Percentiles rank a stretch among this genome's conserved stretches.
These are phyloP conservation scores for Parthenolecanium corni DNA, from an alignment of 2,888 invertebrate genomes.

Conservation along the genomic window DNA sequence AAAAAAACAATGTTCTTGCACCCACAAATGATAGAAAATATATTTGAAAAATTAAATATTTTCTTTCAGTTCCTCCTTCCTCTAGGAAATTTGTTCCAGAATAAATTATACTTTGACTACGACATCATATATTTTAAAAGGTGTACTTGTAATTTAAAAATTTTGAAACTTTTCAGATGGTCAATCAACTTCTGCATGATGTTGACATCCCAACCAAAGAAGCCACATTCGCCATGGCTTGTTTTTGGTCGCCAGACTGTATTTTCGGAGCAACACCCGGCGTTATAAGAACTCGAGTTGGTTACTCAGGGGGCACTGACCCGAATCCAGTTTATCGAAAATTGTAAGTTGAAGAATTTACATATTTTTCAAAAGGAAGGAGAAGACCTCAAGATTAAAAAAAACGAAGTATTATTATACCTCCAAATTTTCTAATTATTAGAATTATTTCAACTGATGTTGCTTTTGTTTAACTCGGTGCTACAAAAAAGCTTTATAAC, in stretches of 20 bases:
- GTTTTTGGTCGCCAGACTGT: constrained; percentile 85
- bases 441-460: neutral
- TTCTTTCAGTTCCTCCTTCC: too few relatives aligned
- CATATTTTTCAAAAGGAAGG: too few relatives aligned
- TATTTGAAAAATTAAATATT: neutral
- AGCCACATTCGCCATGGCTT: constrained; percentile 86
- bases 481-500: too few relatives aligned
- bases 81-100: too few relatives aligned
- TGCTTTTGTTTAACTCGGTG: too few relatives aligned
- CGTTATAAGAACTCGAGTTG: constrained; percentile 81
- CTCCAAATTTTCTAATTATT: constrained; percentile 6
- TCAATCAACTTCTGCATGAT: constrained; percentile 46
- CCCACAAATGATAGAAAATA: neutral
- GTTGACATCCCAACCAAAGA: constrained; percentile 52
- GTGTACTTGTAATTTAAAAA: too few relatives aligned
- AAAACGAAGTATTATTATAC: constrained; percentile 13
- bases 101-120: too few relatives aligned
- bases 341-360: constrained; percentile 69
- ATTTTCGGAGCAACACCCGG: constrained; percentile 63
- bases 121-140: too few relatives aligned
- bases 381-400: constrained; percentile 6
- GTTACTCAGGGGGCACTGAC: constrained; percentile 78
- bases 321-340: constrained; percentile 70
- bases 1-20: neutral
- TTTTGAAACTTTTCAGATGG: constrained; percentile 30